These are phyloP conservation scores for Hippocampus kuda DNA, from an alignment of 2,797 vertebrate species.

Conservation along the genomic window DNA sequence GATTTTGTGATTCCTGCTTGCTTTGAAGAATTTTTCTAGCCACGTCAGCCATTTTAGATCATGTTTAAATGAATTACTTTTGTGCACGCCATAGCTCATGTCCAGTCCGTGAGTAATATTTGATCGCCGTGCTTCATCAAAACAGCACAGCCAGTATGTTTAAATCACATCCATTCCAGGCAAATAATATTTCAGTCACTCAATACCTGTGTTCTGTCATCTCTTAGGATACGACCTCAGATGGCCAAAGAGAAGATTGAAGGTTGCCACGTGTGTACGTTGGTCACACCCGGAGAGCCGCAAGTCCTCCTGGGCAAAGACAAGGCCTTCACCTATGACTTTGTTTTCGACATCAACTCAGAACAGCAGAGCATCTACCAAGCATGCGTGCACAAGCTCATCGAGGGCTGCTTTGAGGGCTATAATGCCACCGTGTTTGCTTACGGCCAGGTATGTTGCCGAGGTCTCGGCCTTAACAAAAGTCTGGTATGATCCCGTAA, in stretches of 20 bases:
- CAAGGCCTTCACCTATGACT: slow-evolving; percentile 98
- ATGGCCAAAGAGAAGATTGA: slow-evolving; percentile 96
- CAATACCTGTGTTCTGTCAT: neutral
- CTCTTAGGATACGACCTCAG: slow-evolving; percentile 88
- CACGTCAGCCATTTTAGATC: neutral
- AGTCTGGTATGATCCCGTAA: neutral
- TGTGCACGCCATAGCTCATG: slow-evolving; percentile 1
- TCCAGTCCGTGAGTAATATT: neutral
- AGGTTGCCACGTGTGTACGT: slow-evolving; percentile 92
- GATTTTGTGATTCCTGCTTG: neutral
- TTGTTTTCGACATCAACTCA: slow-evolving; percentile 83
- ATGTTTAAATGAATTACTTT: neutral
- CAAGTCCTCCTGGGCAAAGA: slow-evolving; percentile 96
- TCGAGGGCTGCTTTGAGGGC: slow-evolving; percentile 94
- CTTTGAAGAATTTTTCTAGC: neutral
- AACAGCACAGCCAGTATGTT: neutral
- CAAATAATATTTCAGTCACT: neutral
- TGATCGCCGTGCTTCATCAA: slow-evolving; percentile 8
- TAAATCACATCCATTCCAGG: neutral
- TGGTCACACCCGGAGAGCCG: slow-evolving; percentile 87
- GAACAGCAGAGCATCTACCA: slow-evolving; percentile 82
- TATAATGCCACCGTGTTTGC: slow-evolving; percentile 96
- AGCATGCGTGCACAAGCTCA: slow-evolving; percentile 79
- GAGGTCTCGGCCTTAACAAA: neutral
- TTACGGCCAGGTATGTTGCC: slow-evolving; percentile 79